These are phyloP conservation scores for Exephanes ischioxanthus DNA, from an alignment of 2,888 invertebrate genomes.

Conservation along the genomic window DNA sequence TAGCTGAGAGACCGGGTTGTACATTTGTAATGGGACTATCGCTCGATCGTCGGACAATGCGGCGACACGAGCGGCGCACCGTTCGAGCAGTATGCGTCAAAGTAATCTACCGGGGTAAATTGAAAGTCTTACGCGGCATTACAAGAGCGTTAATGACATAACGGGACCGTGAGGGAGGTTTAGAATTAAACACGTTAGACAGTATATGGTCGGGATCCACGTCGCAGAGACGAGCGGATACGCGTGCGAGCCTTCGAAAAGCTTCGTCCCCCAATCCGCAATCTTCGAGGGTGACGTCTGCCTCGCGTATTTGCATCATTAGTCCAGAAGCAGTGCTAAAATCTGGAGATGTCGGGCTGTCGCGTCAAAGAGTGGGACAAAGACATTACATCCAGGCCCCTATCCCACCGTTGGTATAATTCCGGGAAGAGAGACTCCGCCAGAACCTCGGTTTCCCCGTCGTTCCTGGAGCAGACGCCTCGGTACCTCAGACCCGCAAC, in stretches of 20 bases:
- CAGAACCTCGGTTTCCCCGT: conserved; percentile 47
- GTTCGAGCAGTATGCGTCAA: conserved; percentile 33
- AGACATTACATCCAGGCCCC: conserved; percentile 75
- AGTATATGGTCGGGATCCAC: neutral
- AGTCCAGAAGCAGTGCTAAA: conserved; percentile 80
- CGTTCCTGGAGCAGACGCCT: conserved; percentile 41
- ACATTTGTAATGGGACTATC: conserved; percentile 50
- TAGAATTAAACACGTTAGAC: conserved; percentile 12
- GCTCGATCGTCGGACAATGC: conserved; percentile 64
- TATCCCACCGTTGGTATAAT: conserved; percentile 78
- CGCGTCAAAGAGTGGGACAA: conserved; percentile 68
- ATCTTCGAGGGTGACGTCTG: conserved; percentile 71
- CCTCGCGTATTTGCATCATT: conserved; percentile 80
- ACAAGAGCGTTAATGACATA: conserved; percentile 48
- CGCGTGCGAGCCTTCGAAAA: conserved; percentile 28
- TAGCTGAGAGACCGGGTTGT: neutral
- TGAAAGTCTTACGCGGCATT: conserved; percentile 59
- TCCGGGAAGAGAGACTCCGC: conserved; percentile 71
- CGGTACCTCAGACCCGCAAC: conserved; percentile 51
- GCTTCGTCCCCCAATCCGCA: conserved; percentile 43
- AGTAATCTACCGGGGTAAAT: conserved; percentile 45
- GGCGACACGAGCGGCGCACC: conserved; percentile 16
- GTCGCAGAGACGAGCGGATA: neutral
- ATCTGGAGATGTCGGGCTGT: conserved; percentile 76
- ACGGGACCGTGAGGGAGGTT: conserved; percentile 29